These are phyloP conservation scores for Philhelius pedissequus DNA, from an alignment of 2,888 invertebrate genomes.

Conservation along the genomic window DNA sequence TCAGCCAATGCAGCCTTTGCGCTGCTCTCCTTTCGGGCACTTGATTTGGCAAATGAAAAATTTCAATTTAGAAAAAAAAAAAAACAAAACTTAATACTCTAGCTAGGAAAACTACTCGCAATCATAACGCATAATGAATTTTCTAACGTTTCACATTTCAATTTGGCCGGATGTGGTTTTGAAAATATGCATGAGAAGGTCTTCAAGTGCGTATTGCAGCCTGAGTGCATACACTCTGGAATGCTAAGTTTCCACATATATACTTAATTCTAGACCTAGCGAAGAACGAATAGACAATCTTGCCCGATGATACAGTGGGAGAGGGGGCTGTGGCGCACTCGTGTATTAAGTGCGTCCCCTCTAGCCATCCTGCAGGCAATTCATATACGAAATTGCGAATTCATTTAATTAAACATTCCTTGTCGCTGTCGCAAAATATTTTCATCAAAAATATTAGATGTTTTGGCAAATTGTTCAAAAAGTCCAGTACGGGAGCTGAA, in stretches of 20 bases:
- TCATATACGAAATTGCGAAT: background rate
- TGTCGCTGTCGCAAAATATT: too few relatives aligned
- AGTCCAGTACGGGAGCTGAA: too few relatives aligned
- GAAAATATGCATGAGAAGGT: slow-evolving; percentile 38
- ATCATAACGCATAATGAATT: slow-evolving; percentile 51
- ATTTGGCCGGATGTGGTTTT: background rate
- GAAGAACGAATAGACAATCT: background rate
- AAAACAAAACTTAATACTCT: slow-evolving; percentile 42
- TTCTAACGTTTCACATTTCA: slow-evolving; percentile 21
- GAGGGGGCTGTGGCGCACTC: too few relatives aligned
- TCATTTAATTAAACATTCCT: too few relatives aligned
- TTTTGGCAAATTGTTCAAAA: too few relatives aligned
- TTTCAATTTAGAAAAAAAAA: slow-evolving; percentile 53
- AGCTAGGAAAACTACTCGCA: slow-evolving; percentile 29
- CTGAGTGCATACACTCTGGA: background rate
- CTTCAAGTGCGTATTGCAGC: slow-evolving; percentile 25
- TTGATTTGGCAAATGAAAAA: slow-evolving; percentile 61
- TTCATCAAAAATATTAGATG: too few relatives aligned
- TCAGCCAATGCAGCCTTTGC: slow-evolving; percentile 57
- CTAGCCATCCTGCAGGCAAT: background rate
- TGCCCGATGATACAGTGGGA: background rate
- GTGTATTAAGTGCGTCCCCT: too few relatives aligned
- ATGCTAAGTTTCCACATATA: background rate
- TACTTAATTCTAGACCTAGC: too few relatives aligned
- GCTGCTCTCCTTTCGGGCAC: slow-evolving; percentile 62